Evolutionary conservation across 2,797 vertebrate species (phyloP).

Genomic region (Myripristis murdjan): DNA sequence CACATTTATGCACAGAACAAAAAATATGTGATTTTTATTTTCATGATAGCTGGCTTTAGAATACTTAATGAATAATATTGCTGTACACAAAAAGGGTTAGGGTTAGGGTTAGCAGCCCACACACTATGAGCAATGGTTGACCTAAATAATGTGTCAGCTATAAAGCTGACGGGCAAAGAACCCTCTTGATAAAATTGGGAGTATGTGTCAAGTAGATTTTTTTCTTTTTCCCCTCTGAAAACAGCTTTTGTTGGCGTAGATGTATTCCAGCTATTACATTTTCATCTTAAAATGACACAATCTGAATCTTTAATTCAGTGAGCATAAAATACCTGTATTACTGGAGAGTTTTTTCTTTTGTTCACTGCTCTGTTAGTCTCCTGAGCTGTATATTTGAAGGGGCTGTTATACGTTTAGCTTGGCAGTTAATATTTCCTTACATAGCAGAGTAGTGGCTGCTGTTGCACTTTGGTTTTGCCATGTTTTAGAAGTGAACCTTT

Average conservation of each 20-base stretch:
- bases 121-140: conserved; percentile 61
- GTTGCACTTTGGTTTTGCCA: not conserved
- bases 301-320: not conserved
- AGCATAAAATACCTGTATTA: not conserved
- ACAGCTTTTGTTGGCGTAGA: not conserved
- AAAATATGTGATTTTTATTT: no score
- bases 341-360: not conserved
- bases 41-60: no score
- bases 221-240: not conserved
- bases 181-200: conserved; percentile 3
- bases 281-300: not conserved
- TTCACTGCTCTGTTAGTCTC: not conserved
- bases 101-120: no score
- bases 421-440: not conserved
- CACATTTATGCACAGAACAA: no score
- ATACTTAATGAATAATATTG: no score
- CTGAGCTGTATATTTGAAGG: not conserved
- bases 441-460: not conserved
- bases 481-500: not conserved
- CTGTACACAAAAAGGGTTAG: no score
- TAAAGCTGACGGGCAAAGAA: conserved; percentile 50
- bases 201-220: conserved; percentile 8
- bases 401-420: not conserved
- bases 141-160: conserved; percentile 64
- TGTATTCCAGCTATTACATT: not conserved